phyloP scores from a whole-genome alignment of 2,888 invertebrate species.

The Drosophila rubida region DNA sequence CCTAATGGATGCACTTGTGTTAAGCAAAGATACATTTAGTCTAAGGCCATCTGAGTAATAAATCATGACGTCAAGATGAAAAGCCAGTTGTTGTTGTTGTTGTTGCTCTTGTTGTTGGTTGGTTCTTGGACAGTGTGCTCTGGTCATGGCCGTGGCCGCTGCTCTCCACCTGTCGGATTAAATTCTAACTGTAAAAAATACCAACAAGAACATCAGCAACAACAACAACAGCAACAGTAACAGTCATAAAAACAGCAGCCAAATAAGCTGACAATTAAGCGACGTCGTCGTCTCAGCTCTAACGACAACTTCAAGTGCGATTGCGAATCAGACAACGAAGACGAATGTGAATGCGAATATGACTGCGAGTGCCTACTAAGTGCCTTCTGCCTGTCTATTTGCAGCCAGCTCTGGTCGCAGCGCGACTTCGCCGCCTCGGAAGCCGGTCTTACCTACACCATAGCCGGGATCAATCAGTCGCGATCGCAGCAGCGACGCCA shows the following conservation, averaged over 20 bases:
- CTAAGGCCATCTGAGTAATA: conserved; percentile 55
- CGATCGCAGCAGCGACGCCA: conserved; percentile 72
- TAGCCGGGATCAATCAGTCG: conserved; percentile 79
- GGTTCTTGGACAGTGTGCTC: conserved; percentile 16
- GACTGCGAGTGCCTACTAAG: not conserved
- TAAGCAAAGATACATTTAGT: conserved; percentile 20
- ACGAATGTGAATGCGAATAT: conserved; percentile 4
- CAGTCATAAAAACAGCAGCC: conserved; percentile 20
- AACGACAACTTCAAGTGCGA: conserved; percentile 45
- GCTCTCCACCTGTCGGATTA: conserved; percentile 52
- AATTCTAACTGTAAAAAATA: conserved; percentile 75
- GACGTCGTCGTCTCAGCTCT: conserved; percentile 19
- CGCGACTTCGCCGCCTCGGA: conserved; percentile 83
- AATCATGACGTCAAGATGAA: conserved; percentile 58
- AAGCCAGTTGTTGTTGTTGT: conserved; percentile 15
- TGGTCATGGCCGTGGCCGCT: conserved; percentile 4
- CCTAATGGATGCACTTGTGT: conserved; percentile 33
- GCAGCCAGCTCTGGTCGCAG: conserved; percentile 81
- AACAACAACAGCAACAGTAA: conserved; percentile 31
- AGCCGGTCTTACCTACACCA: conserved; percentile 84
- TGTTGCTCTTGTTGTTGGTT: conserved; percentile 50
- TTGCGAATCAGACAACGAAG: not conserved
- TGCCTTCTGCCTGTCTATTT: conserved; percentile 4
- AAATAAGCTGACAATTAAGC: conserved; percentile 46
- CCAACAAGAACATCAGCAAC: conserved; percentile 35